Conservation (phyloP, 2,888 invertebrate species). For the Syrista parreyssii region DNA sequence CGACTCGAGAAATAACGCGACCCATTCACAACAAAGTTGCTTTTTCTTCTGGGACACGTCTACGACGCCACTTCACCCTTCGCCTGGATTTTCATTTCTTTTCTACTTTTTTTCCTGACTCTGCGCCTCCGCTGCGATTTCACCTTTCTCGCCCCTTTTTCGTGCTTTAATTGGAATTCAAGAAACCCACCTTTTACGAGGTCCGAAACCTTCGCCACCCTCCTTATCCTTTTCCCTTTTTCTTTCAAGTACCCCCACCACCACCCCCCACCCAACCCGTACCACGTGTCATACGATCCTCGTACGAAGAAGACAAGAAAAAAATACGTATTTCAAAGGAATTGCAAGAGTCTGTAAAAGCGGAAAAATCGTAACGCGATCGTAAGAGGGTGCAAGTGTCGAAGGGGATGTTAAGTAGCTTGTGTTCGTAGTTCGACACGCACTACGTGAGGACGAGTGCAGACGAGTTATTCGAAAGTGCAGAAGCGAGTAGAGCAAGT, state of each 20-base stretch:
- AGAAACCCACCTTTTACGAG: not conserved
- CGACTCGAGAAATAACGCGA: not conserved
- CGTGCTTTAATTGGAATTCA: not conserved
- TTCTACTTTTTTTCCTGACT: not conserved
- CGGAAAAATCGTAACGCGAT: not conserved
- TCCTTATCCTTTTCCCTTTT: not conserved
- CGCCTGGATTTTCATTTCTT: not conserved
- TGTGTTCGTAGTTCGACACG: not conserved
- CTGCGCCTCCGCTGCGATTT: not conserved
- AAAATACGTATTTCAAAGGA: not conserved
- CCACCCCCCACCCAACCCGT: too few relatives aligned
- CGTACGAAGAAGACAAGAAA: not conserved
- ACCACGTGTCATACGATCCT: not conserved
- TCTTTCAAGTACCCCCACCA: too few relatives aligned
- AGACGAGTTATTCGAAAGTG: not conserved
- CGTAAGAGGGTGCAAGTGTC: not conserved
- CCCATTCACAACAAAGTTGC: not conserved
- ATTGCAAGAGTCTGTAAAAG: not conserved
- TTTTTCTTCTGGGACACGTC: not conserved
- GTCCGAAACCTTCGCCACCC: not conserved
- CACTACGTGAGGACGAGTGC: not conserved
- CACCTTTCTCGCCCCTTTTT: not conserved
- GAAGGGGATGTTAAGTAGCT: not conserved
- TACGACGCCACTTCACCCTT: not conserved
- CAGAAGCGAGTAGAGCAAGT: conserved; percentile 6